phyloP scores from a whole-genome alignment of 2,113 vertebrate genomes.

The Proterorhinus semilunaris region DNA sequence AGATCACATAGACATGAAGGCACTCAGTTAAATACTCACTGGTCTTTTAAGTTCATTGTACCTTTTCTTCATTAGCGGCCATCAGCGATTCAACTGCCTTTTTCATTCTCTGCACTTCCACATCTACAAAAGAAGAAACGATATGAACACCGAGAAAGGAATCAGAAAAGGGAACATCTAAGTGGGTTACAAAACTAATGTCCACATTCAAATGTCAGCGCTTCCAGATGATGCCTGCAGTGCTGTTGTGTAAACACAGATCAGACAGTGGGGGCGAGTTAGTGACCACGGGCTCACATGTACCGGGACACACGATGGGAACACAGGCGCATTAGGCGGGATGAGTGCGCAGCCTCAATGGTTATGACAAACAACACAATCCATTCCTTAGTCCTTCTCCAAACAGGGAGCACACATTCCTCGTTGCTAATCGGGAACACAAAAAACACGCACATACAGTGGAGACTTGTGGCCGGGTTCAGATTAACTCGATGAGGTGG shows the following conservation, averaged over 20 bases:
- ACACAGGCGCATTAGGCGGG: conserved; percentile 54
- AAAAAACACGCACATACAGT: conserved; percentile 19
- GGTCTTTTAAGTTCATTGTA: conserved; percentile 1
- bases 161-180: neutral
- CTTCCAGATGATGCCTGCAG: neutral
- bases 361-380: conserved; percentile 49
- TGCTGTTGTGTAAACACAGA: neutral
- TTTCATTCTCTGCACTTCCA: conserved; percentile 97
- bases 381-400: conserved; percentile 60
- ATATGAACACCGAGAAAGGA: neutral
- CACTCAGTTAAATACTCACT: neutral
- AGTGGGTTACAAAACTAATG: neutral
- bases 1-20: neutral
- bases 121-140: conserved; percentile 75
- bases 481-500: conserved; percentile 10
- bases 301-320: conserved; percentile 37
- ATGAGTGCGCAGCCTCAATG: conserved; percentile 58
- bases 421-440: conserved; percentile 27
- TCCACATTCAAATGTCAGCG: neutral
- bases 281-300: conserved; percentile 49
- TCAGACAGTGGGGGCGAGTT: conserved; percentile 41
- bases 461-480: neutral
- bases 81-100: conserved; percentile 92
- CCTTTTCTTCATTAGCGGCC: conserved; percentile 89
- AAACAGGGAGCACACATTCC: conserved; percentile 54